phyloP scores from a whole-genome alignment of 2,888 invertebrate genomes.

The Buathra laborator region DNA sequence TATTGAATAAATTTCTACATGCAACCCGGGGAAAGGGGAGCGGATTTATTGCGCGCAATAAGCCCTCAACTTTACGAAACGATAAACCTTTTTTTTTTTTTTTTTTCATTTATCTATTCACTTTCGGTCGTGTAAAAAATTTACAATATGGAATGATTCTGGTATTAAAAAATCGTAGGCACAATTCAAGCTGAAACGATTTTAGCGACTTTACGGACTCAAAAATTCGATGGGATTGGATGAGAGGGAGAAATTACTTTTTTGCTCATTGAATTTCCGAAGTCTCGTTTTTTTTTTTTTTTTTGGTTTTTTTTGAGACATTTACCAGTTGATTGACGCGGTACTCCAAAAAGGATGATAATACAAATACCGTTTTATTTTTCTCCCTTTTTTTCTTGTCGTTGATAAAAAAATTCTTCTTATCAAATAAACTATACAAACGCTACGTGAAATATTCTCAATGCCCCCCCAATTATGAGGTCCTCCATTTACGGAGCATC shows the following conservation, averaged over 20 bases:
- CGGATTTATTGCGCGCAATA: neutral
- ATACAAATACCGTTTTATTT: conserved; percentile 16
- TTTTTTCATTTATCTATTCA: conserved; percentile 19
- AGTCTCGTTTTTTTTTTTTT: neutral
- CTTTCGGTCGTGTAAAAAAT: conserved; percentile 65
- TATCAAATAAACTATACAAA: conserved; percentile 61
- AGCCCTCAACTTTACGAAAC: conserved; percentile 23
- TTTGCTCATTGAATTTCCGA: conserved; percentile 2
- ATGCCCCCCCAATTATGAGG: conserved; percentile 31
- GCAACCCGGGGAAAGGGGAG: neutral
- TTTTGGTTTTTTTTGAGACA: neutral
- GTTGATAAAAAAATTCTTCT: conserved; percentile 15
- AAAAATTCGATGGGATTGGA: conserved; percentile 9
- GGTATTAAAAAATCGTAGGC: conserved; percentile 76
- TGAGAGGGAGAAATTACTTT: conserved; percentile 3
- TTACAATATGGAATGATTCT: conserved; percentile 65
- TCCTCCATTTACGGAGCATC: conserved; percentile 39
- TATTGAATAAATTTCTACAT: neutral
- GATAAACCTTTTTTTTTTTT: neutral
- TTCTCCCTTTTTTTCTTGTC: neutral
- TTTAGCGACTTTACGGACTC: conserved; percentile 36
- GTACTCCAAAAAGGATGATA: conserved; percentile 17
- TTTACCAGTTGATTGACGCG: conserved; percentile 4
- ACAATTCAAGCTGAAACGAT: conserved; percentile 71
- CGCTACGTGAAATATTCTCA: conserved; percentile 57